Evolutionary conservation across 2,797 vertebrate genomes (phyloP), one percentile per base, ranked within the genome.

Genomic region (Peromyscus attwateri): DNA sequence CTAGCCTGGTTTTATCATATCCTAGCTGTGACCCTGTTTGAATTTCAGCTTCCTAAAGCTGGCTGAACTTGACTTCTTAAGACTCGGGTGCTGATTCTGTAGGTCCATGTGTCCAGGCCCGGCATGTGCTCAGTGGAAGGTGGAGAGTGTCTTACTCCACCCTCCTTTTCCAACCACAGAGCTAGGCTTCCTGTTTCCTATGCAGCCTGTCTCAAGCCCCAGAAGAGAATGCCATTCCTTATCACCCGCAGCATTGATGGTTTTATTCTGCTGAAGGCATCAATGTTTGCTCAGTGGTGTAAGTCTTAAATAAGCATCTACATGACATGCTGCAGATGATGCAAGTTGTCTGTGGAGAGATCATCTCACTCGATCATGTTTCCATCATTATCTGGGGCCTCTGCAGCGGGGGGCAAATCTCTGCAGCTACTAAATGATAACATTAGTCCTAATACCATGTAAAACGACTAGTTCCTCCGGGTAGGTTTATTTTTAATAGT

Each of bases 401-500:
- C 97, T 73, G 49, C 37, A 88, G 46, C 21, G 91, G 96, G 87
- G 91, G 96, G 87, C 83, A 64, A 87, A 31, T 88, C 92, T 89
- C 87, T 0, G 14, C 82, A 90, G 96, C 93, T n/a, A 14, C 89
- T 94, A 77, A 96, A 87, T 87, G 95, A 94, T 91, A 91, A 37
- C 94, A 92, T 97, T 95, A 97, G 94, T 96, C 97, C 97, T 95
- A n/a, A 94, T 97, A 82, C 19, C 40, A 70, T 81, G 79, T 95
- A 92, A 98, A 95, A 71, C 46, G 97, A 87, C 62, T 95, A 71
- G 91, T 80, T 97, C 95, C 96, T 97, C 79, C 0, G 88, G 96
- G 96, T 91, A 89, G 92, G 89, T 97, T 96, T 97, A 93, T 94
- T 97, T 95, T 96, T 97, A 97, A 96, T 97, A 73, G 95, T 80